Base-by-base conservation (phyloP, 2,113 vertebrate genomes). In the Tetraodon nigroviridis region DNA sequence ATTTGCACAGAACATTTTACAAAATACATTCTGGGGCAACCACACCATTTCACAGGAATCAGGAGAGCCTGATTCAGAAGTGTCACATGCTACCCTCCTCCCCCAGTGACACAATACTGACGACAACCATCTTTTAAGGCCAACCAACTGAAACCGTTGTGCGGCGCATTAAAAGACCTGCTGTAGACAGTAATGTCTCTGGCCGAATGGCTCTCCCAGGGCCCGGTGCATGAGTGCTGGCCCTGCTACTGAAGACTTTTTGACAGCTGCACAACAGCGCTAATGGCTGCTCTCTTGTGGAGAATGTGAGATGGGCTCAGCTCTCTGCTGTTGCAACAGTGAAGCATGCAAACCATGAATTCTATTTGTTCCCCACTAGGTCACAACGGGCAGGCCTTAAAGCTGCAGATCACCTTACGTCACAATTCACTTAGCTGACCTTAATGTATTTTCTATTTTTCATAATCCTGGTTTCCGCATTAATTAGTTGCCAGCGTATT, bases 381-480 rank as follows among this genome's bases (percentile, higher is more conserved):
- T 88, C 86, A 87, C 86, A 82, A 84, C 61, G 84, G 86, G 68
- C 86, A 81, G 71, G 84, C 81, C 84, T 84, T 89, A 87, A 89
- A 89, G 86, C 80, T 86, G 81, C 82, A 84, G 75, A 88, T 75
- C 82, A 73, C 81, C 87, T 87, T 85, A 81, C 84, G 79, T 90
- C 83, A 84, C 80, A 87, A 89, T 88, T 83, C 69, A 85, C 78
- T 79, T 80, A 53, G 70, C 73, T 65, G 74, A 76, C 73, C 78
- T 76, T 86, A 86, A 88, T 88, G 83, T 72, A 81, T 90, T 89
- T 89, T 85, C 86, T 81, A 85, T 88, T 81, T 83, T 87, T 88
- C 82, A 84, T 89, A 89, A 90, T 90, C 84, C 83, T 85, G 75
- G 72, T 84, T 84, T 86, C 67, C 73, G 73, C 81, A 75, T 80